phyloP scores from a whole-genome alignment of 2,888 invertebrate genomes.

The Gymnoscelis rufifasciata region DNA sequence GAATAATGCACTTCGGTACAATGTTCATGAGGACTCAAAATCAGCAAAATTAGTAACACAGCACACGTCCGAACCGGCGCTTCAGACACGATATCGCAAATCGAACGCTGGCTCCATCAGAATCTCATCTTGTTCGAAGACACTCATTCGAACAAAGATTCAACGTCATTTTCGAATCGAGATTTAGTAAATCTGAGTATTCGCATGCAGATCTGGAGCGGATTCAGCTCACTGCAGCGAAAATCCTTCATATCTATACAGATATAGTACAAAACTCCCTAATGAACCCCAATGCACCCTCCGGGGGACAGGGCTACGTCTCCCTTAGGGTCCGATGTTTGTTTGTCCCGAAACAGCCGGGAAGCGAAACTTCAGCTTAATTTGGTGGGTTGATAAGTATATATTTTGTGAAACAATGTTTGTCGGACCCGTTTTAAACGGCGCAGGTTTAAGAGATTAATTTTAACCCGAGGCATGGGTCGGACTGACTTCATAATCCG shows the following conservation, averaged over 20 bases:
- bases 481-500: slow-evolving; percentile 21
- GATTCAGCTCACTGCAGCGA: slow-evolving; percentile 46
- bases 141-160: slow-evolving; percentile 42
- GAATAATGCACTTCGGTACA: slow-evolving; percentile 2
- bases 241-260: slow-evolving; percentile 35
- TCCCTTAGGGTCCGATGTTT: slow-evolving; percentile 35
- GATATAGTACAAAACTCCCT: slow-evolving; percentile 21
- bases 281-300: slow-evolving; percentile 43
- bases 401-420: slow-evolving; percentile 32
- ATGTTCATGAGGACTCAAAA: slow-evolving; percentile 19
- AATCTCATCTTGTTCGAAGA: slow-evolving; percentile 49
- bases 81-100: slow-evolving; percentile 45
- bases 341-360: slow-evolving; percentile 44
- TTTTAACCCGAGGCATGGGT: slow-evolving; percentile 24
- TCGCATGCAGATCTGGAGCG: slow-evolving; percentile 61
- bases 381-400: slow-evolving; percentile 45
- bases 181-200: slow-evolving; percentile 64
- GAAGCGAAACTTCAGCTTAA: slow-evolving; percentile 46
- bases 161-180: slow-evolving; percentile 53
- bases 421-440: slow-evolving; percentile 26
- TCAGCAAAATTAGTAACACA: slow-evolving; percentile 34
- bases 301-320: slow-evolving; percentile 31
- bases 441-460: slow-evolving; percentile 30
- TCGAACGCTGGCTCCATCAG: slow-evolving; percentile 48
- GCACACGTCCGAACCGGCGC: slow-evolving; percentile 51